phyloP scores from a whole-genome alignment of 2,888 invertebrate species.

The Eugnorisma glareosa region DNA sequence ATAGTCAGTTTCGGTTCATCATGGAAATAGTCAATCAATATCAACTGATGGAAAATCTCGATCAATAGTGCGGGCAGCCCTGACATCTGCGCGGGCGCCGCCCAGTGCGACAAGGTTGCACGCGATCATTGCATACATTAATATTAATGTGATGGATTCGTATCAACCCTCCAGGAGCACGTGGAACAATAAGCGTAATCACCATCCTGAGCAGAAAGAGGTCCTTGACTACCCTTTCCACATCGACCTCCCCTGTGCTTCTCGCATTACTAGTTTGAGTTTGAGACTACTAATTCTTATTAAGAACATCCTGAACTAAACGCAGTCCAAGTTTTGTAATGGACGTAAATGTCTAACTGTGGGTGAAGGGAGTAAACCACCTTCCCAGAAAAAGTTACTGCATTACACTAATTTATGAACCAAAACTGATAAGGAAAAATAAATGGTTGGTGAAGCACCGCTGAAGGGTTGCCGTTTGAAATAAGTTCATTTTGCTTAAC shows the following conservation, averaged over 20 bases:
- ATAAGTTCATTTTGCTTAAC: neutral
- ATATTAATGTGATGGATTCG: constrained; percentile 30
- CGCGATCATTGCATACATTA: constrained; percentile 47
- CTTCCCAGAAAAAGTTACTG: neutral
- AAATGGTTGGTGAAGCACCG: neutral
- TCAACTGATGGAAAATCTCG: constrained; percentile 6
- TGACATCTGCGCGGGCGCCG: constrained; percentile 47
- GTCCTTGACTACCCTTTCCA: neutral
- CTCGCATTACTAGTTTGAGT: neutral
- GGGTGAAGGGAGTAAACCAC: neutral
- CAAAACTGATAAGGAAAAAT: neutral
- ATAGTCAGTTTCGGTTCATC: constrained; percentile 12
- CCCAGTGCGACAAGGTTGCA: constrained; percentile 51
- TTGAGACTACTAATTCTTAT: neutral
- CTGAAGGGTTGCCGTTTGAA: constrained; percentile 7
- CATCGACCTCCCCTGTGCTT: neutral
- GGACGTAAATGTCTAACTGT: neutral
- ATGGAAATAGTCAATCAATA: constrained; percentile 18
- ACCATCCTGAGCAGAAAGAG: neutral
- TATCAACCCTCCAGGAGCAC: constrained; percentile 37
- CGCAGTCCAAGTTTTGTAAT: neutral
- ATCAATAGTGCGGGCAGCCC: constrained; percentile 36
- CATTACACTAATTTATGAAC: neutral
- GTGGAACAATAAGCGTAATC: neutral
- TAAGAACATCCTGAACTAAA: neutral